Percentiles rank a stretch among this genome's conserved stretches.
Conservation (phyloP, 2,113 vertebrate genomes). For the Hypomesus transpacificus region DNA sequence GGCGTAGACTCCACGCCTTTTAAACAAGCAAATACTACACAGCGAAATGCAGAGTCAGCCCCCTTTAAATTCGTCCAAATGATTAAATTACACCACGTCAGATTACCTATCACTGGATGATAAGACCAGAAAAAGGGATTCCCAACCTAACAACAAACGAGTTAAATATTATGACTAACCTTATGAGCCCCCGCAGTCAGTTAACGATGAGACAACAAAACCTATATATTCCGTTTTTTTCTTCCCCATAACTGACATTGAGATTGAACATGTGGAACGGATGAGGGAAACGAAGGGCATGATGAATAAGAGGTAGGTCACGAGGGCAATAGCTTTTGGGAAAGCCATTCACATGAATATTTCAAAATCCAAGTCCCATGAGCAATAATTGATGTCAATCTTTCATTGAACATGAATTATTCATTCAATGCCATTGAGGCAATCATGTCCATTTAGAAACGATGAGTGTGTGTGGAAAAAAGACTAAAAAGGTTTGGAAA, state of each 20-base stretch:
- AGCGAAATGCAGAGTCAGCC: conserved; percentile 16
- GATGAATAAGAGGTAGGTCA: conserved; percentile 14
- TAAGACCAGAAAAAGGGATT: background rate
- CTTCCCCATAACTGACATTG: background rate
- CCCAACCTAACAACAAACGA: background rate
- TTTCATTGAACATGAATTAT: conserved; percentile 45
- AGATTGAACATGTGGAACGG: background rate
- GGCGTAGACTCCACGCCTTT: conserved; percentile 45
- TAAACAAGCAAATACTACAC: conserved; percentile 57
- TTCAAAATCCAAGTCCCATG: conserved; percentile 28
- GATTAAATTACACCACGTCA: conserved; percentile 39
- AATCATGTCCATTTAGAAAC: conserved; percentile 5
- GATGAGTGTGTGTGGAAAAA: background rate
- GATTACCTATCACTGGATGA: background rate
- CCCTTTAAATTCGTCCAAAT: conserved; percentile 18
- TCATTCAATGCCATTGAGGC: conserved; percentile 1
- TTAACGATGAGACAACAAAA: background rate
- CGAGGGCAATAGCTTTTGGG: conserved; percentile 13
- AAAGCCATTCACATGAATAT: conserved; percentile 6
- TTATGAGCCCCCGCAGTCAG: background rate
- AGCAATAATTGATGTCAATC: conserved; percentile 23
- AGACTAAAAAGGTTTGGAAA: background rate
- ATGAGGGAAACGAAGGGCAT: background rate
- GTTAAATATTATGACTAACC: background rate
- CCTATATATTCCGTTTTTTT: background rate